phyloP scores from a whole-genome alignment of 2,113 vertebrate species.

The Malurus cyaneus region DNA sequence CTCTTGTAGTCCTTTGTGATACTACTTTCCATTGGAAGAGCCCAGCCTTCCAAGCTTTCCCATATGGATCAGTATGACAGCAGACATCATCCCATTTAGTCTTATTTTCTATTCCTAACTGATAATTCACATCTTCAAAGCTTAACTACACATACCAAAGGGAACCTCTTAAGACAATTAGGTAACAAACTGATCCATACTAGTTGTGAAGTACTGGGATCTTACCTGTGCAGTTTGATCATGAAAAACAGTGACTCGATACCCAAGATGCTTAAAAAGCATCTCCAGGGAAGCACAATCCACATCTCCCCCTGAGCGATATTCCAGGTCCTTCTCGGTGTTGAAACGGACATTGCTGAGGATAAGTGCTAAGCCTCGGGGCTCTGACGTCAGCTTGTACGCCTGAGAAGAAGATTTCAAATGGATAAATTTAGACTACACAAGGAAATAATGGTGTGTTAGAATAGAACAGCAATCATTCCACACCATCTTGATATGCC shows the following conservation, averaged over 20 bases:
- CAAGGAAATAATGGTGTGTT: not conserved
- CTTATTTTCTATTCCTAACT: not conserved
- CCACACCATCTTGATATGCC: not conserved
- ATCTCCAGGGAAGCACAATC: constrained; percentile 83
- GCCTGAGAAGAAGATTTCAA: constrained; percentile 74
- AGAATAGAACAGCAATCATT: not conserved
- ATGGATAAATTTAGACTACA: not conserved
- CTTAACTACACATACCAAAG: not conserved
- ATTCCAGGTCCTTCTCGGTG: constrained; percentile 81
- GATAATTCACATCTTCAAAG: not conserved
- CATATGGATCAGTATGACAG: not conserved
- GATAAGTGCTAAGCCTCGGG: constrained; percentile 87
- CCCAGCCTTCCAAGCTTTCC: not conserved
- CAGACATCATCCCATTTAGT: not conserved
- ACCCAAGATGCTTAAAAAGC: constrained; percentile 88
- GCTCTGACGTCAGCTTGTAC: constrained; percentile 84
- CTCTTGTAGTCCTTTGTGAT: not conserved
- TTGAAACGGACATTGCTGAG: constrained; percentile 91
- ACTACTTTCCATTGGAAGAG: not conserved
- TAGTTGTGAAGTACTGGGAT: not conserved
- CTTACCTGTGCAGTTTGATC: constrained; percentile 87
- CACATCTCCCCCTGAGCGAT: constrained; percentile 89
- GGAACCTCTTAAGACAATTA: not conserved
- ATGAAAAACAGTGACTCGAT: constrained; percentile 73
- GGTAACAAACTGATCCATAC: not conserved